Conservation (phyloP, 2,888 invertebrate species). For the Chirona hameri region DNA sequence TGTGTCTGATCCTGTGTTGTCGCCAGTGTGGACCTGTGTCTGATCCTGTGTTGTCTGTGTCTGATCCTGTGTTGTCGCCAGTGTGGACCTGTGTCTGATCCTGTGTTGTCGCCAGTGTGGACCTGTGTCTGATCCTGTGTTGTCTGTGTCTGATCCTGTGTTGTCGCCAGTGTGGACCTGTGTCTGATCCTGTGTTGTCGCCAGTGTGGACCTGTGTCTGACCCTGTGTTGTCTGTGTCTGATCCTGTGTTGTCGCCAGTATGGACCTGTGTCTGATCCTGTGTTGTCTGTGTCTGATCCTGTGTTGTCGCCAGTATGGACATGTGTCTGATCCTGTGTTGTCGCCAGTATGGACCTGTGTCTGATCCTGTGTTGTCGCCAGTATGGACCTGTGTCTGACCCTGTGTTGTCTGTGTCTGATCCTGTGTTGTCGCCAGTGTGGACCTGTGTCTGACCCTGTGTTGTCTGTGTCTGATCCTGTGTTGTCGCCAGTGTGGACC, state of each 20-base stretch:
- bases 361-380: no score
- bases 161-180: not conserved
- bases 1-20: no score
- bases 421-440: constrained; percentile 52
- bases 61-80: no score
- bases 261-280: no score
- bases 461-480: no score
- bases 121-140: constrained; percentile 51
- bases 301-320: constrained; percentile 55
- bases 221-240: no score
- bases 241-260: no score
- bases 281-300: not conserved
- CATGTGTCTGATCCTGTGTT: constrained; percentile 50
- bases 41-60: no score
- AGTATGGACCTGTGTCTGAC: no score
- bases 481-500: not conserved
- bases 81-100: constrained; percentile 2
- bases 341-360: no score
- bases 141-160: no score
- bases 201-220: constrained; percentile 61
- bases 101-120: constrained; percentile 53
- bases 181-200: constrained; percentile 29
- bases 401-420: not conserved
- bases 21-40: no score
- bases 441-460: constrained; percentile 53